A percentile compares a stretch with the other conserved stretches of the same genome.
Conservation (phyloP, 2,797 vertebrate species). For the Sphenodon punctatus region DNA sequence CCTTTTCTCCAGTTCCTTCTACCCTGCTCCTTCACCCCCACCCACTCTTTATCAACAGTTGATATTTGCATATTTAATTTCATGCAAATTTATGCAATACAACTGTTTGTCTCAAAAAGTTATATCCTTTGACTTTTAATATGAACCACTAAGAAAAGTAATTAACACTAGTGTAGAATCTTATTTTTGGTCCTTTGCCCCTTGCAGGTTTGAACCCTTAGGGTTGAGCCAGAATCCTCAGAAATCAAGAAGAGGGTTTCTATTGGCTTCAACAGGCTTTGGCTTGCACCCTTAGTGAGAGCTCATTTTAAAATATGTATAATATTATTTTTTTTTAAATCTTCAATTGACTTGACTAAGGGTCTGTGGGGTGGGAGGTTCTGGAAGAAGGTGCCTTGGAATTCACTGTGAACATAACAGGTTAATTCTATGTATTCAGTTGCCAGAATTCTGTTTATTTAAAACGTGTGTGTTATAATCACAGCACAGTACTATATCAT, state of each 20-base stretch:
- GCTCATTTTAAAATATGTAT: not conserved
- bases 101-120: no score
- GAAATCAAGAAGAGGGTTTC: constrained; percentile 31
- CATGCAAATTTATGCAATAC: no score
- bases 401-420: not conserved
- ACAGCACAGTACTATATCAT: not conserved
- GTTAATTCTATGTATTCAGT: not conserved
- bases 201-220: not conserved
- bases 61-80: no score
- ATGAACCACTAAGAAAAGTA: no score
- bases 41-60: no score
- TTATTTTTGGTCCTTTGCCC: not conserved
- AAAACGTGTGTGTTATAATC: constrained; percentile 10
- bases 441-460: not conserved
- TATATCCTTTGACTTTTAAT: no score
- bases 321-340: no score
- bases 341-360: not conserved
- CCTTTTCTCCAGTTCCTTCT: no score
- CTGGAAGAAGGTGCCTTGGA: constrained; percentile 26
- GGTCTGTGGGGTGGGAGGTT: not conserved
- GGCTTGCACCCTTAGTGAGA: constrained; percentile 4
- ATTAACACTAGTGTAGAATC: no score
- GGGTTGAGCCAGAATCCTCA: constrained; percentile 13
- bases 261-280: constrained; percentile 1
- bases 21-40: no score